A percentile compares a stretch with the other conserved stretches of the same genome.
phyloP scores from a whole-genome alignment of 2,113 vertebrate species.

The Phalacrocorax brasilianus region DNA sequence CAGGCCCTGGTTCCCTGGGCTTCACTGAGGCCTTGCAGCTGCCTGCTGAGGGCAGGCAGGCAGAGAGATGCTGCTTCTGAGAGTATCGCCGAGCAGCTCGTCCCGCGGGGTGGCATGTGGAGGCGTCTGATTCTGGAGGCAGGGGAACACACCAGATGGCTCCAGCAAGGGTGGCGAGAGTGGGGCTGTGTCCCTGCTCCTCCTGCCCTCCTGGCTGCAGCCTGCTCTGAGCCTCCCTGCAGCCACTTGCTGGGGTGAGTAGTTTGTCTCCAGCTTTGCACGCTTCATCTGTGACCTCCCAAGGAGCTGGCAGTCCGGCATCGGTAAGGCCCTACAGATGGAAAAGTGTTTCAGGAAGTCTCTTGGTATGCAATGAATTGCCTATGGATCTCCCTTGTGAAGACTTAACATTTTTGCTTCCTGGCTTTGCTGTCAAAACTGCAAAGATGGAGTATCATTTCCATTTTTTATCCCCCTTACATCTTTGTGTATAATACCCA shows the following conservation, averaged over 20 bases:
- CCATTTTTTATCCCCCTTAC: not conserved
- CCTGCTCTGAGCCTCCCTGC: accelerated
- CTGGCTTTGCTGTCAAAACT: not conserved
- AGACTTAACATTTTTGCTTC: not conserved
- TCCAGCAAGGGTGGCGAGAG: not conserved
- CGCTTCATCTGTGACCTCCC: not conserved
- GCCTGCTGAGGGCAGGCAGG: not conserved
- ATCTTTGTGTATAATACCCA: not conserved
- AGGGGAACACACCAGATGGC: not conserved
- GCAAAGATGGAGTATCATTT: not conserved
- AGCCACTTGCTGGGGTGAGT: accelerated
- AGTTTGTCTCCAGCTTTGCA: not conserved
- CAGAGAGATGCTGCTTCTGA: not conserved
- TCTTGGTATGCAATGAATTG: not conserved
- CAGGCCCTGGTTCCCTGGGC: not conserved
- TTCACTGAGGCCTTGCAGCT: not conserved
- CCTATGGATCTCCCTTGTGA: not conserved
- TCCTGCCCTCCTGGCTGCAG: not conserved
- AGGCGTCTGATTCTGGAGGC: not conserved
- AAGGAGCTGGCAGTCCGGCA: accelerated
- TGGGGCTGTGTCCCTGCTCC: not conserved
- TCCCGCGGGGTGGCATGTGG: not conserved
- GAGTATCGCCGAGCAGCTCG: not conserved
- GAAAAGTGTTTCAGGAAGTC: not conserved
- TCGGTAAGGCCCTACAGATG: not conserved